A percentile compares a stretch with the other conserved stretches of the same genome.
Evolutionary conservation across 2,888 invertebrate genomes (phyloP).

Genomic region (Lepidochrysops patricia): DNA sequence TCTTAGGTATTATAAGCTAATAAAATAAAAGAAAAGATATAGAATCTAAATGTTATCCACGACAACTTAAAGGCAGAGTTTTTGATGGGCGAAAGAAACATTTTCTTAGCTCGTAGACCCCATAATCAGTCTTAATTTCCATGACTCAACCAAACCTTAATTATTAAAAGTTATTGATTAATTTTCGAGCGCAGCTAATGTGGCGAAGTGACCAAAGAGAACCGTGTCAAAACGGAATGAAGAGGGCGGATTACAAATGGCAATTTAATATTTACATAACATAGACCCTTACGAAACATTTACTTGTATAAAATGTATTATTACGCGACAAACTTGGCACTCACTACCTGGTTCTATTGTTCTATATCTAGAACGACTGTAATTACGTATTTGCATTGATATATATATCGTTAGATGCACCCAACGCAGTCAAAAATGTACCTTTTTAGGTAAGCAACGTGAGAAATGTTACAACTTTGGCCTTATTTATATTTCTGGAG

Average conservation of each 20-base stretch:
- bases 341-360: constrained; percentile 37
- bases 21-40: no score
- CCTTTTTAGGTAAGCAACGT: no score
- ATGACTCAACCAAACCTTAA: background rate
- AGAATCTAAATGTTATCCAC: no score
- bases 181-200: background rate
- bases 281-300: background rate
- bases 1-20: no score
- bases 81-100: no score
- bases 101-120: background rate
- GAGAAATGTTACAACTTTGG: no score
- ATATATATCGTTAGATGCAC: no score
- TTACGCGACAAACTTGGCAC: constrained; percentile 4
- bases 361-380: constrained; percentile 38
- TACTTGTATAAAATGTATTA: background rate
- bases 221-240: background rate
- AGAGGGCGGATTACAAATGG: background rate
- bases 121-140: background rate
- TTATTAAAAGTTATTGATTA: background rate
- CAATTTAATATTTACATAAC: background rate
- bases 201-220: no score
- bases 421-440: no score
- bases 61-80: no score
- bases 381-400: constrained; percentile 29
- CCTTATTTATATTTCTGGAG: no score